Evolutionary conservation across 2,113 vertebrate species (phyloP).

Genomic region (Daphoenositta chrysoptera): DNA sequence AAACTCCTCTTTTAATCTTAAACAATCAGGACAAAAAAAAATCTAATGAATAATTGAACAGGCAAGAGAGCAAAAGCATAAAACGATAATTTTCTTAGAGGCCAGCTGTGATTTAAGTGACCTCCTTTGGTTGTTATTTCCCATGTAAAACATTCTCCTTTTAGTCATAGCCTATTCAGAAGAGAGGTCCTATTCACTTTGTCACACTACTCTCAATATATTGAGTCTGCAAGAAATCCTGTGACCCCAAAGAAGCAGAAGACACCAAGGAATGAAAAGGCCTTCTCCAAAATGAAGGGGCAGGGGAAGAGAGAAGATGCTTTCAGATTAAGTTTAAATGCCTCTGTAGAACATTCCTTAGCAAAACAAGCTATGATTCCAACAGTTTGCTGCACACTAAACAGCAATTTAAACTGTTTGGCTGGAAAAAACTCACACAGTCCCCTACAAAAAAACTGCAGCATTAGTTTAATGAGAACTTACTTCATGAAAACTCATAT

Average conservation of each 20-base stretch:
- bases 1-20: not conserved
- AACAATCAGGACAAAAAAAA: not conserved
- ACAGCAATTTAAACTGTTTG: not conserved
- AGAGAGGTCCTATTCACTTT: not conserved
- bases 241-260: not conserved
- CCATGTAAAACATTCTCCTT: not conserved
- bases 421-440: not conserved
- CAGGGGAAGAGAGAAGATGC: not conserved
- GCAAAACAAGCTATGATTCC: not conserved
- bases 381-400: not conserved
- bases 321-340: not conserved
- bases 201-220: not conserved
- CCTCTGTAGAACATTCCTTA: not conserved
- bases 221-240: not conserved
- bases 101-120: not conserved
- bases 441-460: rapidly evolving
- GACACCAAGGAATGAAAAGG: not conserved
- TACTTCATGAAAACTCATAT: not conserved
- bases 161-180: not conserved
- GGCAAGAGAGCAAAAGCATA: not conserved
- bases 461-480: not conserved
- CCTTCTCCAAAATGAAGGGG: not conserved
- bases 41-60: not conserved
- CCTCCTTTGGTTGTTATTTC: not conserved
- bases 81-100: not conserved